These are phyloP conservation scores for Sisyra terminalis DNA, from an alignment of 2,888 invertebrate species.

Conservation along the genomic window DNA sequence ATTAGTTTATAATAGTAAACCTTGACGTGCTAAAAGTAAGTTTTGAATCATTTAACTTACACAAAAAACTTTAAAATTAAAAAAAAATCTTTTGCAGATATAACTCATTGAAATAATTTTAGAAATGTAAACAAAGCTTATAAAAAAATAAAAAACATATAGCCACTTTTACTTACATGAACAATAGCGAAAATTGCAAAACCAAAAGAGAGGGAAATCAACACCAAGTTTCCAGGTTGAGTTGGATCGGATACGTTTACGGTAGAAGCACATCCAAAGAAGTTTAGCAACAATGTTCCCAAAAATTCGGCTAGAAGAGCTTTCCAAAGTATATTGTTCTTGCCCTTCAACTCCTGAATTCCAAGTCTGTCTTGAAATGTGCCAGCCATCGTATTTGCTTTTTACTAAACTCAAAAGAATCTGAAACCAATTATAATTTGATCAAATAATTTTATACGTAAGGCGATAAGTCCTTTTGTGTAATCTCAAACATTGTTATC, in stretches of 20 bases:
- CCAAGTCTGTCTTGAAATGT: constrained; percentile 49
- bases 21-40: too few species aligned
- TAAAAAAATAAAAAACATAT: too few species aligned
- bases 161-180: constrained; percentile 28
- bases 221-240: constrained; percentile 32
- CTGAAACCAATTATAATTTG: not conserved
- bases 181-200: constrained; percentile 69
- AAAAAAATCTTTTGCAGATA: too few species aligned
- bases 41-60: too few species aligned
- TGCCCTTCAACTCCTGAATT: constrained; percentile 51
- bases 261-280: constrained; percentile 77
- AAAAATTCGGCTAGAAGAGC: constrained; percentile 76
- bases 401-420: not conserved
- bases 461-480: too few species aligned
- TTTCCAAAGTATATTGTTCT: constrained; percentile 53
- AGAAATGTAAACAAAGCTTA: too few species aligned
- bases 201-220: constrained; percentile 74
- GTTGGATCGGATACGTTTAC: constrained; percentile 31
- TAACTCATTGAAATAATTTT: too few species aligned
- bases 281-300: constrained; percentile 72
- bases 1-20: too few species aligned
- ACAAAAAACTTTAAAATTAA: too few species aligned
- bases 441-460: not conserved
- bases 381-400: constrained; percentile 20
- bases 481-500: too few species aligned